Percentiles rank a stretch among this genome's conserved stretches.
phyloP scores from a whole-genome alignment of 1,140 invertebrate species.

The Drosophila subobscura region DNA sequence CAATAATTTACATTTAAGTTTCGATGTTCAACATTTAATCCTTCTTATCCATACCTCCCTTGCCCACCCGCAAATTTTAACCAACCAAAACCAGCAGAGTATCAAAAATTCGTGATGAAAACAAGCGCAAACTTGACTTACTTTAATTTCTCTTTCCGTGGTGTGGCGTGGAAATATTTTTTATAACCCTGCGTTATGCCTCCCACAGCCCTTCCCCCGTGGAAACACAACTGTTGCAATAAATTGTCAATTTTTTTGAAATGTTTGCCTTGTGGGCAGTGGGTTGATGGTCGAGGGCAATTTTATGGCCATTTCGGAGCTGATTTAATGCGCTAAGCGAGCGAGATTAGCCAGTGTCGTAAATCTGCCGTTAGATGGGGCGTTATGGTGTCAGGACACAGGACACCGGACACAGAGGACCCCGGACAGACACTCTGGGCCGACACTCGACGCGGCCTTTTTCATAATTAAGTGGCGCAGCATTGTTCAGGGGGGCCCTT shows the following conservation, averaged over 20 bases:
- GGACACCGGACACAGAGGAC: too few species aligned
- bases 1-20: too few species aligned
- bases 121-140: neutral
- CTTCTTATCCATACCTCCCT: too few species aligned
- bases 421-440: conserved; percentile 2
- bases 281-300: conserved; percentile 20
- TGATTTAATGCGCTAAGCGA: conserved; percentile 75
- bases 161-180: conserved; percentile 3
- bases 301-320: conserved; percentile 76
- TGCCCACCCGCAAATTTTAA: too few species aligned
- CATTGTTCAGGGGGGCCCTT: conserved; percentile 39
- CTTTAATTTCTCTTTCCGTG: neutral
- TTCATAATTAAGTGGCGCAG: conserved; percentile 75
- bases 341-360: conserved; percentile 64
- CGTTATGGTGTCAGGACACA: conserved; percentile 36
- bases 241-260: conserved; percentile 77
- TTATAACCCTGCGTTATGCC: neutral
- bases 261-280: conserved; percentile 55
- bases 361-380: conserved; percentile 56
- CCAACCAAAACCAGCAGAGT: too few species aligned
- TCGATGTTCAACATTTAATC: too few species aligned
- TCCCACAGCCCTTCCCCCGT: neutral
- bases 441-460: conserved; percentile 64
- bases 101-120: too few species aligned
- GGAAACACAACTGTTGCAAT: conserved; percentile 39